These are phyloP conservation scores for Stichodactyla helianthus DNA, from an alignment of 64 coral and sea anemone species.

Conservation along the genomic window DNA sequence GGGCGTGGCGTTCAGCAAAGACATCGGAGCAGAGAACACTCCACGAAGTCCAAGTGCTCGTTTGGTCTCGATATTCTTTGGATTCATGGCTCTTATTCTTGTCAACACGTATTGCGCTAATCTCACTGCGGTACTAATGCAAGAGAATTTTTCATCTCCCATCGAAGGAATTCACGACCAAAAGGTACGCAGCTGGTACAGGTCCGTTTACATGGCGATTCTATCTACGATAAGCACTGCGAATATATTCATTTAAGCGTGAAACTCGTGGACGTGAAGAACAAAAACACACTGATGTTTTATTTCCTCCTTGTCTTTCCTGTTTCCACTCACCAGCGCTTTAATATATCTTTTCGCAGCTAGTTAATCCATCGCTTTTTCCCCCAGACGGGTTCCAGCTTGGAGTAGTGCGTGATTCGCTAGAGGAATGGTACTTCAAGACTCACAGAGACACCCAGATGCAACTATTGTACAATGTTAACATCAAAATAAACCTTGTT, in stretches of 20 bases:
- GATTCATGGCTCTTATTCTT: conserved; percentile 56
- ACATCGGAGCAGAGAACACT: conserved; percentile 55
- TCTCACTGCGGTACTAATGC: conserved; percentile 56
- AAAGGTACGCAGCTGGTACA: conserved; percentile 4
- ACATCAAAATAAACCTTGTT: conserved; percentile 52
- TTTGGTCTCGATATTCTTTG: conserved; percentile 50
- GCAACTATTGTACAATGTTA: conserved; percentile 44
- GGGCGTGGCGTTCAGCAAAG: conserved; percentile 75
- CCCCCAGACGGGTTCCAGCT: conserved; percentile 56
- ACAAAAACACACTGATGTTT: not conserved
- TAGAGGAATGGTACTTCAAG: conserved; percentile 66
- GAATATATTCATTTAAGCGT: not conserved
- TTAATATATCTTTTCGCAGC: conserved; percentile 8
- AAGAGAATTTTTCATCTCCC: conserved; percentile 29
- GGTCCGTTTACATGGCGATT: too few species aligned
- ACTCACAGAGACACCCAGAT: conserved; percentile 47
- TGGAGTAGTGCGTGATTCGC: conserved; percentile 28
- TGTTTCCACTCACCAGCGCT: not conserved
- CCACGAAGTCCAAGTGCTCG: conserved; percentile 59
- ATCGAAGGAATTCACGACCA: conserved; percentile 50
- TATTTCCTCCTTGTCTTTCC: not conserved
- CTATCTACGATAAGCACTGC: too few species aligned
- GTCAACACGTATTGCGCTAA: conserved; percentile 67
- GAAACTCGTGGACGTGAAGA: not conserved
- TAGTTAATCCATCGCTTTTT: conserved; percentile 25